phyloP scores from a whole-genome alignment of 2,113 vertebrate genomes.

The Donacobius atricapilla region DNA sequence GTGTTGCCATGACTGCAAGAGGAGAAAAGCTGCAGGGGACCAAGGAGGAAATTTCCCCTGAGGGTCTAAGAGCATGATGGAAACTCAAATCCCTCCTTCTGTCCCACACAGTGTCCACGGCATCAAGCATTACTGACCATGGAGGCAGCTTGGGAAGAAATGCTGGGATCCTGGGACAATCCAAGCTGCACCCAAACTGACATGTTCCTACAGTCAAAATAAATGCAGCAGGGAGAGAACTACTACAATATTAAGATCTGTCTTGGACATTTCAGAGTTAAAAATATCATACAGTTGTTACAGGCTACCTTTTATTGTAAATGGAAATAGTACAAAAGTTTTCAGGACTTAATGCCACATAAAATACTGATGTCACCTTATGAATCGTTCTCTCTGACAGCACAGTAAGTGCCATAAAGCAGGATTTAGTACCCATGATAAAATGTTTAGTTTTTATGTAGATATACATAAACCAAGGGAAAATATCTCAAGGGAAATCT shows the following conservation, averaged over 20 bases:
- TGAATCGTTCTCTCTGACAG: background rate
- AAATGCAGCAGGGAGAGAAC: background rate
- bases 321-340: background rate
- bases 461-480: background rate
- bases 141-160: background rate
- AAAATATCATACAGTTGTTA: background rate
- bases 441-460: background rate
- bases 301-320: background rate
- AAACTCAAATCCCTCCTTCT: background rate
- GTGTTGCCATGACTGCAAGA: slow-evolving; percentile 20
- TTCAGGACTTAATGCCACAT: background rate
- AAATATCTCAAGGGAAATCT: slow-evolving; percentile 41
- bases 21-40: background rate
- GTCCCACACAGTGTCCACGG: fast-evolving
- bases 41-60: background rate
- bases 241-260: background rate
- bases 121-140: background rate
- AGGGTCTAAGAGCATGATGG: background rate
- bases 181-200: background rate
- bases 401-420: background rate
- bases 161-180: background rate
- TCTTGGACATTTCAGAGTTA: background rate
- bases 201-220: fast-evolving
- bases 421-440: background rate
- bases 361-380: background rate